Evolutionary conservation across 2,113 vertebrate species (phyloP).

Genomic region (Pseudonaja textilis): DNA sequence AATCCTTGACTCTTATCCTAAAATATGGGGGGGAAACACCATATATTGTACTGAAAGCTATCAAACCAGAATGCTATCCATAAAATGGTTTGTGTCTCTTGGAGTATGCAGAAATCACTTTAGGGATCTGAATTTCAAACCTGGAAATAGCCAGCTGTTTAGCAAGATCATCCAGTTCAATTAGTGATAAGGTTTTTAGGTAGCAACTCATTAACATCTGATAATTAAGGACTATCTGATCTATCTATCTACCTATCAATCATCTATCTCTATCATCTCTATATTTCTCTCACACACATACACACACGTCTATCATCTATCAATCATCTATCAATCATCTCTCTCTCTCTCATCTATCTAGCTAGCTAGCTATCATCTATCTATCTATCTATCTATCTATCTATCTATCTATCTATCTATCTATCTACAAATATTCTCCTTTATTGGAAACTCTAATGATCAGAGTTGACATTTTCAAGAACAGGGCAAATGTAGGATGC

Average conservation of each 20-base stretch:
- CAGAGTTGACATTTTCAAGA: too few relatives aligned
- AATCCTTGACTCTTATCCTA: conserved; percentile 80
- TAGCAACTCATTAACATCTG: neutral
- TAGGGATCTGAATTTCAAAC: neutral
- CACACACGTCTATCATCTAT: too few relatives aligned
- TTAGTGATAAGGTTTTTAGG: neutral
- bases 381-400: too few relatives aligned
- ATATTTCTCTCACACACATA: too few relatives aligned
- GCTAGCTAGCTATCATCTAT: accelerated
- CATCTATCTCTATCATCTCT: too few relatives aligned
- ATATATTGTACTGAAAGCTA: neutral
- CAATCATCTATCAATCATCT: too few relatives aligned
- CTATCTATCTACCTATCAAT: too few relatives aligned
- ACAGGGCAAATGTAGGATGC: too few relatives aligned
- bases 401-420: too few relatives aligned
- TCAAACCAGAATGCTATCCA: neutral
- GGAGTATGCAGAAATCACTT: neutral
- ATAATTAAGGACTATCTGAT: neutral
- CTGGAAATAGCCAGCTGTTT: neutral
- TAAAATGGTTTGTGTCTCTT: neutral
- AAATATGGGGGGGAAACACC: conserved; percentile 36
- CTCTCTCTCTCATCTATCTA: too few relatives aligned
- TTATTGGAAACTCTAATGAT: too few relatives aligned
- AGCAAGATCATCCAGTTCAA: neutral
- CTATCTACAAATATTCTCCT: too few relatives aligned